Evolutionary conservation across 2,888 invertebrate species (phyloP).

Genomic region (Eilema sororculum): DNA sequence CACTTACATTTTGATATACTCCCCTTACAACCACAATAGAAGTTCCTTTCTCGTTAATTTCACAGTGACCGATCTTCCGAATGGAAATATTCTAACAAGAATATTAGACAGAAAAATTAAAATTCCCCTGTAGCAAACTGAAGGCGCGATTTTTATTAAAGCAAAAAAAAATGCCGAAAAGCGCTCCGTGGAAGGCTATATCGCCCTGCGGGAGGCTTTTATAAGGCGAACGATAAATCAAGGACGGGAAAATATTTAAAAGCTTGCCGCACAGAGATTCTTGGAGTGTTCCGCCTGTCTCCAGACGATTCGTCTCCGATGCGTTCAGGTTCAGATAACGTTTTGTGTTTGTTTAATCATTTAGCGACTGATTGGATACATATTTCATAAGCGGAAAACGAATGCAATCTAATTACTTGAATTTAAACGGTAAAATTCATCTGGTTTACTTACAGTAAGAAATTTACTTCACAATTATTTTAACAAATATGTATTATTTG

Average conservation of each 20-base stretch:
- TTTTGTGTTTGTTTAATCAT: slow-evolving; percentile 21
- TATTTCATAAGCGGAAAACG: slow-evolving; percentile 19
- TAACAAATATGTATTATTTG: no score
- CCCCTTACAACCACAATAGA: slow-evolving; percentile 40
- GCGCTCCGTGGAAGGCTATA: slow-evolving; percentile 53
- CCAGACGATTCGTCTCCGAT: slow-evolving; percentile 23
- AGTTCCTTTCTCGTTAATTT: slow-evolving; percentile 60
- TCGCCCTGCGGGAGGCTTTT: slow-evolving; percentile 82
- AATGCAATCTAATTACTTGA: slow-evolving; percentile 23
- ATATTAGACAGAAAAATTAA: slow-evolving; percentile 76
- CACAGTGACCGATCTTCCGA: slow-evolving; percentile 66
- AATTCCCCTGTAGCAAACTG: slow-evolving; percentile 68
- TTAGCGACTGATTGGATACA: slow-evolving; percentile 22
- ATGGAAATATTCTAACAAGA: slow-evolving; percentile 62
- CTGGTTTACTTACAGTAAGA: not conserved
- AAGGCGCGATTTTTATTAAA: slow-evolving; percentile 77
- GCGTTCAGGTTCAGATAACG: slow-evolving; percentile 13
- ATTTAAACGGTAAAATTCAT: not conserved
- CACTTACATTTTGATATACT: slow-evolving; percentile 29
- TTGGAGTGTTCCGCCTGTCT: slow-evolving; percentile 52
- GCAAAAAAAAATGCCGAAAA: slow-evolving; percentile 77
- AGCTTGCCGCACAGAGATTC: slow-evolving; percentile 67
- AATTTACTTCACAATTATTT: not conserved
- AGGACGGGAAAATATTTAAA: slow-evolving; percentile 80
- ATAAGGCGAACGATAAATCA: slow-evolving; percentile 84